Base-by-base conservation (phyloP, 1,140 invertebrate genomes). In the Hyles vespertilio region DNA sequence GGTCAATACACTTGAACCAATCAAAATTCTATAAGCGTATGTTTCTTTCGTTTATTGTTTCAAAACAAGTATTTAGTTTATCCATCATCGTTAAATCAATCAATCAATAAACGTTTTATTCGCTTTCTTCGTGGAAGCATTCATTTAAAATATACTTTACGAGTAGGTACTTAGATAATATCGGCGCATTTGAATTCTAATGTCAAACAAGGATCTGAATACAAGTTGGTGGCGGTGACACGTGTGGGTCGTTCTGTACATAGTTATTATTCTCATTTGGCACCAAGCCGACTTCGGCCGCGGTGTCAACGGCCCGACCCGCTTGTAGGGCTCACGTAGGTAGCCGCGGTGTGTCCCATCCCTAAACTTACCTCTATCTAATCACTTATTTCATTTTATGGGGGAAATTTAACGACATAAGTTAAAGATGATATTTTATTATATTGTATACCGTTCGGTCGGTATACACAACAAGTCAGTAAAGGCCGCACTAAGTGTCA, bases 201-300 rank as follows among this genome's bases (percentile, higher is more conserved):
- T 52, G 61, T 65, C 63, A 69, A 68, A 78, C 75, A 72, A 79
- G 72, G 73, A 77, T 75, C 74, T 74, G 63, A 72, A 71, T 70
- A 69, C 68, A 74, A 68, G 67, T 70, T 67, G 67, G 66, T 68
- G 63, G 51, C 61, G 61, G 59, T 67, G 61, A 65, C 65, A 64
- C 63, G 67, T 65, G 66, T 72, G 66, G 64, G 60, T 62, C 61
- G 74, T 67, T 59, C 69, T 61, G 49, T 69, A 77, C 70, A 73
- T 83, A 75, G 80, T 81, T 79, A 81, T 81, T 83, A 77, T 74
- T 79, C 76, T 72, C 74, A 75, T 83, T 79, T 79, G 78, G 76
- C 74, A 78, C 72, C 69, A 55, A 50, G 65, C 56, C 63, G 58
- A 68, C 61, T 59, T 63, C 45, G 55, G 34, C 36, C 51, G 51